Evolutionary conservation across 2,797 vertebrate genomes (phyloP).

Genomic region (Falco berigora): DNA sequence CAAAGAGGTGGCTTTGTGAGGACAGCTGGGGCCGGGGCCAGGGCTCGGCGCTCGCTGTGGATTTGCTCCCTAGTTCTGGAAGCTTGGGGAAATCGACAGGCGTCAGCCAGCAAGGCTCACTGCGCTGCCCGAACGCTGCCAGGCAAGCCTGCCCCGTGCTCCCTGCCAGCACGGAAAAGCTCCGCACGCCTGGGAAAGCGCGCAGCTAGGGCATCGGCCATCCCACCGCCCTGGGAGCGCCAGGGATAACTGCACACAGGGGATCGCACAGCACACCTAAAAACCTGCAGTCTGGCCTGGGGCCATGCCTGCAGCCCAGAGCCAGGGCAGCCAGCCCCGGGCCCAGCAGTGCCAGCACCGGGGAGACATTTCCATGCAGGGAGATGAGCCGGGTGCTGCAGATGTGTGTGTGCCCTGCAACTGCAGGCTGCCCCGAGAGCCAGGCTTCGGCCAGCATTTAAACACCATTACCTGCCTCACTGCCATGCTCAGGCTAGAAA

Average conservation of each 20-base stretch:
- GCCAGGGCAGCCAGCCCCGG: background rate
- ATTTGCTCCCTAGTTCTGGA: background rate
- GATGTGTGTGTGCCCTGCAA: background rate
- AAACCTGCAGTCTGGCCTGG: background rate
- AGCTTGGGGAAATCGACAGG: background rate
- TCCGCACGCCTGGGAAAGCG: accelerated
- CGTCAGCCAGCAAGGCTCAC: background rate
- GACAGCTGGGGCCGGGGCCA: background rate
- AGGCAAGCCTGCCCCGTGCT: background rate
- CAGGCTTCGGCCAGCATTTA: background rate
- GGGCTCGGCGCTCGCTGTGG: accelerated
- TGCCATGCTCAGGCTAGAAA: background rate
- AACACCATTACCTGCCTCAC: accelerated
- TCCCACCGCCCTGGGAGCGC: background rate
- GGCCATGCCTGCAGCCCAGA: too few species aligned
- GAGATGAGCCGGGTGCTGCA: background rate
- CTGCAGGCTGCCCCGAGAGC: background rate
- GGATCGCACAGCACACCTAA: background rate
- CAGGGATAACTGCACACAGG: background rate
- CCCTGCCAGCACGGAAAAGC: background rate
- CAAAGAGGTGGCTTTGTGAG: background rate
- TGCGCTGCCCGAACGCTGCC: background rate
- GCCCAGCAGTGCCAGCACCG: background rate
- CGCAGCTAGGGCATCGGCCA: background rate
- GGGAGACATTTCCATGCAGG: background rate